A percentile compares a stretch with the other conserved stretches of the same genome.
These are phyloP conservation scores for Anticlea derivata DNA, from an alignment of 2,888 invertebrate genomes.

Conservation along the genomic window DNA sequence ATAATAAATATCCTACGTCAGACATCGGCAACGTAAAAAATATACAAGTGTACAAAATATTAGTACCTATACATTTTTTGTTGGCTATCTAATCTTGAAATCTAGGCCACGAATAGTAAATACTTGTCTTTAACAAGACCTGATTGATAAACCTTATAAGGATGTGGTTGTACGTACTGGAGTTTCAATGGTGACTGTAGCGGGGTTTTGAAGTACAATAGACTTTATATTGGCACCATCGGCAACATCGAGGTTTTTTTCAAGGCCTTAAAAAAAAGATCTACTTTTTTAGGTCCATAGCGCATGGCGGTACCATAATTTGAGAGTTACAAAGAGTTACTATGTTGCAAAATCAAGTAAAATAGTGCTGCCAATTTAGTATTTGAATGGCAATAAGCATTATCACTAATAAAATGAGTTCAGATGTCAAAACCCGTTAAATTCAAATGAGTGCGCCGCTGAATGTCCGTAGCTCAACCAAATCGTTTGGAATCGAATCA, in stretches of 20 bases:
- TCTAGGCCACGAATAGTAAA: constrained; percentile 18
- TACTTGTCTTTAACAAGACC: neutral
- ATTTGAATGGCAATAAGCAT: no score
- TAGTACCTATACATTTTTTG: constrained; percentile 11
- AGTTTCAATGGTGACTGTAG: neutral
- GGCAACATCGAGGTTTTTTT: no score
- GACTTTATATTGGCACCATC: no score
- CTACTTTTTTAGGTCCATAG: no score
- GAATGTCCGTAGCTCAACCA: constrained; percentile 1
- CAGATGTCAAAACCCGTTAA: neutral
- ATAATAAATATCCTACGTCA: constrained; percentile 5
- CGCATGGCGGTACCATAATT: no score
- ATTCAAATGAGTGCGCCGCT: neutral
- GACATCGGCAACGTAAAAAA: constrained; percentile 11
- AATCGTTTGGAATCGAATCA: constrained; percentile 19
- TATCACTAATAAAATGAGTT: neutral
- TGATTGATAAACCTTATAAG: neutral
- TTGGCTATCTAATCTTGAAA: constrained; percentile 21
- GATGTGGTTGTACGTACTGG: no score
- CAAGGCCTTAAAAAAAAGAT: no score
- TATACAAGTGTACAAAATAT: neutral
- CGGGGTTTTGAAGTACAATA: no score
- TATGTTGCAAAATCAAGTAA: no score
- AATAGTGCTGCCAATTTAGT: no score
- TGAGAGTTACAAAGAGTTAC: no score